Evolutionary conservation across 1,140 invertebrate species (phyloP), one percentile per base, ranked within the genome.

Genomic region (Marisa cornuarietis): DNA sequence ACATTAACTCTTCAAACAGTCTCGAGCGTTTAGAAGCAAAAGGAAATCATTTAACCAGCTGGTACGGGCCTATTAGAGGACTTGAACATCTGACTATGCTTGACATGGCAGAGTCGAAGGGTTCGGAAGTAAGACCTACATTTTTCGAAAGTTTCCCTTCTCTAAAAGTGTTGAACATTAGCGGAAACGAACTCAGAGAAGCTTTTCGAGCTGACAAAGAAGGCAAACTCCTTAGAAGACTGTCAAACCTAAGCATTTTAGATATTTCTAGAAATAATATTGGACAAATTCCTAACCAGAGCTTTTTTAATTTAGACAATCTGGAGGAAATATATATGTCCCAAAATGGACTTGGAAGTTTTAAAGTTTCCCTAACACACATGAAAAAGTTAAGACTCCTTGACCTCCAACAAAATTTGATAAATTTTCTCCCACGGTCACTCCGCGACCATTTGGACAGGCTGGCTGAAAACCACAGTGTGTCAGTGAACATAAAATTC

Each of bases 251-350:
- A 11, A 61, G 62, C 42, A 4, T 66, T 10, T 65, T 86, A 31
- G 78, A 85, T 71, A 51, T 86, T 18, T 81, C 83, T 11, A 22
- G 61, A 16, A 86, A 86, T 63, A 51, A 66, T 18, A 81, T 86
- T n/a, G 54, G 54, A 42, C 22, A 54, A 18, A 10, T 42, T 86
- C 2, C 49, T 20, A 20, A n/a, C 4, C 0, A 10, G 65, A 24
- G 63, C 78, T 14, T 81, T 85, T 71, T 22, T 16, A 58, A 63
- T 18, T 72, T 83, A 16, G 24, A 14, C 0, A 69, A 74, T 52
- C 62, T 86, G 13, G 26, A 78, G 31, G 22, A 49, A 18, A 74
- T 86, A n/a, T 72, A 79, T 22, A 42, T 85, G 16, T 65, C 68
- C 11, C 31, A 71, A 18, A 85, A 85, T 71, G n/a, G 52, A 1